phyloP scores from a whole-genome alignment of 2,113 vertebrate genomes.

The Lophius piscatorius region DNA sequence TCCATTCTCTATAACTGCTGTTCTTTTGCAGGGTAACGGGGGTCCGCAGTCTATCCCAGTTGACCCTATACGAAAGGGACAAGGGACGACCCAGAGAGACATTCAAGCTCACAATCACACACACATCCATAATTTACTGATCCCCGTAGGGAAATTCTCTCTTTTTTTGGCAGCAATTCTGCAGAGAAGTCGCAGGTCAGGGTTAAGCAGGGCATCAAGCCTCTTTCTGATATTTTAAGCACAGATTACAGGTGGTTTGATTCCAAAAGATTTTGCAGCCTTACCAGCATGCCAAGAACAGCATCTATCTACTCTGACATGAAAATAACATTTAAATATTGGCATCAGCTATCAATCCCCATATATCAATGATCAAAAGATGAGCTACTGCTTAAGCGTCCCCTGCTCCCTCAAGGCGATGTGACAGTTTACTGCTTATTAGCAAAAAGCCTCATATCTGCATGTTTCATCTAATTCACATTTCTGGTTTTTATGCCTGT shows the following conservation, averaged over 20 bases:
- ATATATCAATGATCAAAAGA: background rate
- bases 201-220: slow-evolving; percentile 6
- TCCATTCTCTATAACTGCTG: background rate
- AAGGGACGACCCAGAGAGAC: too few species aligned
- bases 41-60: background rate
- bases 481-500: slow-evolving; percentile 11
- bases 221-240: background rate
- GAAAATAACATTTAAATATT: too few species aligned
- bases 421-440: background rate
- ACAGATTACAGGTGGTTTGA: background rate
- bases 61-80: background rate
- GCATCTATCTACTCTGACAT: background rate
- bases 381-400: background rate
- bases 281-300: background rate
- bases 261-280: background rate
- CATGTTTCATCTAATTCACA: slow-evolving; percentile 3
- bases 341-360: background rate
- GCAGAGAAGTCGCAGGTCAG: slow-evolving; percentile 10
- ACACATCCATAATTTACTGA: too few species aligned
- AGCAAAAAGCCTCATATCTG: background rate
- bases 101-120: too few species aligned
- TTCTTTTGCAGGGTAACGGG: background rate
- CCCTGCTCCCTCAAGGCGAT: background rate
- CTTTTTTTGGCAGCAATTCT: slow-evolving; percentile 19
- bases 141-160: too few species aligned